A percentile compares a stretch with the other conserved stretches of the same genome.
These are phyloP conservation scores for Galago senegalensis DNA, from an alignment of 2,797 vertebrate species.

Conservation along the genomic window DNA sequence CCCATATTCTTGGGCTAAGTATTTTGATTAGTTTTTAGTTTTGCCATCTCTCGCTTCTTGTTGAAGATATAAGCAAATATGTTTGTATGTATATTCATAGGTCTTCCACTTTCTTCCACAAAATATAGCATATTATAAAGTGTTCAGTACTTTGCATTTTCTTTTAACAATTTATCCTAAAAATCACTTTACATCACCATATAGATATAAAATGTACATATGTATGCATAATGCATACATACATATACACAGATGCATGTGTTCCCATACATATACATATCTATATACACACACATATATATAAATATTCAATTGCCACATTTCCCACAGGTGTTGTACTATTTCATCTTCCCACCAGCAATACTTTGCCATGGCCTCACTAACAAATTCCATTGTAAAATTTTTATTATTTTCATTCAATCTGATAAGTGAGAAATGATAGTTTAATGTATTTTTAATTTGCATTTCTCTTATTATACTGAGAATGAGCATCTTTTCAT, in stretches of 20 bases:
- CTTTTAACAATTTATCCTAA: constrained; percentile 19
- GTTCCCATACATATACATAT: background rate
- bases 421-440: constrained; percentile 48
- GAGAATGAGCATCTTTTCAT: constrained; percentile 29
- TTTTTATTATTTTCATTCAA: constrained; percentile 63
- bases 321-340: background rate
- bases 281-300: background rate
- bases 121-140: constrained; percentile 52
- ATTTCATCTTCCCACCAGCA: background rate
- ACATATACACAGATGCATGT: background rate
- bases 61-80: constrained; percentile 37
- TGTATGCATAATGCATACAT: background rate
- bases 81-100: background rate
- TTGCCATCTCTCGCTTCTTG: background rate
- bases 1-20: background rate
- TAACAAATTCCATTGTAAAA: background rate
- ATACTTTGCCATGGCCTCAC: background rate
- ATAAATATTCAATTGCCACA: background rate
- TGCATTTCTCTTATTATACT: constrained; percentile 57
- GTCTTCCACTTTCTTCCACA: background rate
- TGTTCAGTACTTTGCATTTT: constrained; percentile 43
- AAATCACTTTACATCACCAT: background rate
- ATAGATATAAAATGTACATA: background rate
- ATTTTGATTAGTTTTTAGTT: constrained; percentile 41
- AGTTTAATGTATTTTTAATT: constrained; percentile 48